Percentiles rank a stretch among this genome's conserved stretches.
These are phyloP conservation scores for Brachionichthys hirsutus DNA, from an alignment of 2,113 vertebrate genomes.

Conservation along the genomic window DNA sequence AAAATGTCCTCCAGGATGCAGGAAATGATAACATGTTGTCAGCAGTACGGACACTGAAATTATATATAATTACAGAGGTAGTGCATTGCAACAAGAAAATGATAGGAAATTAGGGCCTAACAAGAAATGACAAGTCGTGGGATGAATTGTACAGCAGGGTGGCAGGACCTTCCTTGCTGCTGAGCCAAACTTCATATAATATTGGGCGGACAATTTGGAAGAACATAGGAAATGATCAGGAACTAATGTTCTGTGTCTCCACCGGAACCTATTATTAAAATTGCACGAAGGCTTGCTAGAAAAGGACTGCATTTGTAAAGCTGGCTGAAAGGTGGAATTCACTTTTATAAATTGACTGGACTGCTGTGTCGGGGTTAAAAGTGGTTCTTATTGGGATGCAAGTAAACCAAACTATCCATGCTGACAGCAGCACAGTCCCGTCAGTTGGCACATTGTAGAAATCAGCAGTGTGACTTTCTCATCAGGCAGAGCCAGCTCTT, in stretches of 20 bases:
- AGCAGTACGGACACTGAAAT: slow-evolving; percentile 21
- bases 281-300: background rate
- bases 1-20: background rate
- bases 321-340: background rate
- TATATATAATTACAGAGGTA: slow-evolving; percentile 47
- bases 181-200: slow-evolving; percentile 16
- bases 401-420: background rate
- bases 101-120: slow-evolving; percentile 48
- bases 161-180: slow-evolving; percentile 10
- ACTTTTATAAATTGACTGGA: background rate
- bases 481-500: slow-evolving; percentile 32
- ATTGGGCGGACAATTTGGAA: slow-evolving; percentile 1
- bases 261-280: slow-evolving; percentile 2
- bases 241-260: background rate
- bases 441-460: slow-evolving; percentile 1
- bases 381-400: slow-evolving; percentile 19
- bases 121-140: slow-evolving; percentile 11
- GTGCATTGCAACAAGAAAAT: slow-evolving; percentile 10
- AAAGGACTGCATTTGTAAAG: background rate
- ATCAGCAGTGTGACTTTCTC: slow-evolving; percentile 22
- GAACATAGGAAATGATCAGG: background rate
- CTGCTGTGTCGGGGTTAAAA: background rate
- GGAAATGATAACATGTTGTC: slow-evolving; percentile 32
- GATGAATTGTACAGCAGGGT: slow-evolving; percentile 10
- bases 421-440: slow-evolving; percentile 2